Evolutionary conservation across 2,888 invertebrate species (phyloP).

Genomic region (Scaptomyza cyrtandrae): DNA sequence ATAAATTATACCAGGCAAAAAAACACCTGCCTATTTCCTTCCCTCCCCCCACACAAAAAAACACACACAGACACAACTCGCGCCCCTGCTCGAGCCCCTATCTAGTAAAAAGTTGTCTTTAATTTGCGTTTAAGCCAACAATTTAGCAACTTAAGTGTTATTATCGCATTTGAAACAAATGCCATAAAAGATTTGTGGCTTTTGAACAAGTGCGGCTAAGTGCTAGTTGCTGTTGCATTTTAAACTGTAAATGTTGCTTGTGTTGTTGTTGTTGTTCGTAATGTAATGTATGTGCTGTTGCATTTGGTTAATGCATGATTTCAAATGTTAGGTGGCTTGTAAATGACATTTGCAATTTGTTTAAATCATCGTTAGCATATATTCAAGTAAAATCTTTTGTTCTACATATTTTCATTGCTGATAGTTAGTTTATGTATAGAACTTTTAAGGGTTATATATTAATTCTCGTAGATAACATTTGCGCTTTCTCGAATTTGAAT

Average conservation of each 20-base stretch:
- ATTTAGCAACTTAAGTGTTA: conserved; percentile 76
- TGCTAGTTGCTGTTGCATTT: conserved; percentile 62
- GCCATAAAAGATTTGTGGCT: conserved; percentile 71
- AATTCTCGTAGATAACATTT: too few relatives aligned
- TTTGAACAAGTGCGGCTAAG: conserved; percentile 67
- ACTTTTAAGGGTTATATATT: too few relatives aligned
- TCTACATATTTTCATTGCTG: not conserved
- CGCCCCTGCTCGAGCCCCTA: not conserved
- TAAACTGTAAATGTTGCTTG: conserved; percentile 29
- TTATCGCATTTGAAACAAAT: conserved; percentile 75
- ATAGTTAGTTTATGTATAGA: too few relatives aligned
- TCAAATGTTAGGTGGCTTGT: conserved; percentile 47
- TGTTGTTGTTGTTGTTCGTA: conserved; percentile 16
- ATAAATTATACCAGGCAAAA: conserved; percentile 67
- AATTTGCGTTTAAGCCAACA: conserved; percentile 71
- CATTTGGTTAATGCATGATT: conserved; percentile 55
- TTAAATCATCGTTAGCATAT: conserved; percentile 12
- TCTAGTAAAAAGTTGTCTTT: conserved; percentile 57
- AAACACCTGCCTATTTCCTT: conserved; percentile 42
- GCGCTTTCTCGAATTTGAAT: too few relatives aligned
- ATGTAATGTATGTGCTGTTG: conserved; percentile 27
- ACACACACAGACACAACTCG: not conserved
- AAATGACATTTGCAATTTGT: conserved; percentile 49
- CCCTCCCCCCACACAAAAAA: not conserved
- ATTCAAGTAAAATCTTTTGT: not conserved